Conservation (phyloP, 2,113 vertebrate species). For the Psammodynastes pulverulentus region DNA sequence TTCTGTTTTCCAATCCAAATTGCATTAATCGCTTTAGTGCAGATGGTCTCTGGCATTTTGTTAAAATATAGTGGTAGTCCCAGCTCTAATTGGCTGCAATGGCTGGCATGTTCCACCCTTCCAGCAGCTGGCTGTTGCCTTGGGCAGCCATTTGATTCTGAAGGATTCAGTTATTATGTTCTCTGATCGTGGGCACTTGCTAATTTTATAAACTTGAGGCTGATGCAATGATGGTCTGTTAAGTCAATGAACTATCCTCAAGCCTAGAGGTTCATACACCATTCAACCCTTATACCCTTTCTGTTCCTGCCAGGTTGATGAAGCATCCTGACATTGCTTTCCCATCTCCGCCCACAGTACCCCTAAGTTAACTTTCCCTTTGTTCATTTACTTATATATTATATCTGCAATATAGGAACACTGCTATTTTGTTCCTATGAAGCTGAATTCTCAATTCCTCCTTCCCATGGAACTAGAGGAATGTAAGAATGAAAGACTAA, state of each 20-base stretch:
- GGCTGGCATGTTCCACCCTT: not conserved
- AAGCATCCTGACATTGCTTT: not conserved
- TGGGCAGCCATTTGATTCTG: not conserved
- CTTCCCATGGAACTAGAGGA: not conserved
- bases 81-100: not conserved
- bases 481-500: not conserved
- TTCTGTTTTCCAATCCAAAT: not conserved
- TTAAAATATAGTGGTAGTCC: not conserved
- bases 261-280: not conserved
- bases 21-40: not conserved
- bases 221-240: not conserved
- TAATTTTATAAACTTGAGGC: not conserved
- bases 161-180: not conserved
- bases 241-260: not conserved
- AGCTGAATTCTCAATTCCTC: not conserved
- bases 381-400: not conserved
- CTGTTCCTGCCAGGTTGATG: not conserved
- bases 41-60: not conserved
- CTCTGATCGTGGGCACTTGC: not conserved
- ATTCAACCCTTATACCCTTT: not conserved
- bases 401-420: not conserved
- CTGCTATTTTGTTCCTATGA: not conserved
- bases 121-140: not conserved
- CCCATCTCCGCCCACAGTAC: not conserved
- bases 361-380: not conserved